phyloP scores from a whole-genome alignment of 2,797 vertebrate genomes.

The Clamator glandarius region DNA sequence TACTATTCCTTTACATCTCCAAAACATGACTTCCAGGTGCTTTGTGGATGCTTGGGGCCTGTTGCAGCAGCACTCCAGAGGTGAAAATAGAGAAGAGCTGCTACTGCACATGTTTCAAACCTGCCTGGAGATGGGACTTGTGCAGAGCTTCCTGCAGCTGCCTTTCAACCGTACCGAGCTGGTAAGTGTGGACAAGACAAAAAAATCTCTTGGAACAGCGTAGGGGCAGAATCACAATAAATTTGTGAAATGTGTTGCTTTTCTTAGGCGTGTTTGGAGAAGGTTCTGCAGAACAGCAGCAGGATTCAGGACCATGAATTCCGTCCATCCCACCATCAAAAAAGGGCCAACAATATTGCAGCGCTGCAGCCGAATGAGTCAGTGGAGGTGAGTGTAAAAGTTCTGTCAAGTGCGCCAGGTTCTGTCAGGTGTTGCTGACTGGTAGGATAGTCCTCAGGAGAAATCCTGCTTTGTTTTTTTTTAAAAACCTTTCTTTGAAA shows the following conservation, averaged over 20 bases:
- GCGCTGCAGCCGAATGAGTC: slow-evolving; percentile 92
- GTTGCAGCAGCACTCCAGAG: slow-evolving; percentile 84
- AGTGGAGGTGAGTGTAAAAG: slow-evolving; percentile 82
- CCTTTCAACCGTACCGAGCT: slow-evolving; percentile 88
- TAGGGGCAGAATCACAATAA: neutral
- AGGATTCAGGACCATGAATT: slow-evolving; percentile 87
- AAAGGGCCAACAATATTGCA: slow-evolving; percentile 91
- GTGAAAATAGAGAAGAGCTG: slow-evolving; percentile 84
- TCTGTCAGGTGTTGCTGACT: neutral
- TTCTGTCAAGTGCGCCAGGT: neutral
- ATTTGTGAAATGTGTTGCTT: neutral
- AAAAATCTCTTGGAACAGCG: neutral
- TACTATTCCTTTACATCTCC: neutral
- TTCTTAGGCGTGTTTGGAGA: slow-evolving; percentile 89
- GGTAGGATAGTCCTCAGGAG: neutral
- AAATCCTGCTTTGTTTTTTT: neutral
- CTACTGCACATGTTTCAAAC: slow-evolving; percentile 85
- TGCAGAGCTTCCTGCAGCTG: slow-evolving; percentile 92
- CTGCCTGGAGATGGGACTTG: slow-evolving; percentile 90
- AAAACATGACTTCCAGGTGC: slow-evolving; percentile 80
- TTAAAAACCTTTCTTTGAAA: neutral
- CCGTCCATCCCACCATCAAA: slow-evolving; percentile 92
- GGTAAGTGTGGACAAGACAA: slow-evolving; percentile 68
- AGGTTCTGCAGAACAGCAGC: slow-evolving; percentile 79
- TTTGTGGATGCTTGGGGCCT: slow-evolving; percentile 91